Base-by-base conservation (phyloP, 2,797 vertebrate genomes). In the Lophius americanus region DNA sequence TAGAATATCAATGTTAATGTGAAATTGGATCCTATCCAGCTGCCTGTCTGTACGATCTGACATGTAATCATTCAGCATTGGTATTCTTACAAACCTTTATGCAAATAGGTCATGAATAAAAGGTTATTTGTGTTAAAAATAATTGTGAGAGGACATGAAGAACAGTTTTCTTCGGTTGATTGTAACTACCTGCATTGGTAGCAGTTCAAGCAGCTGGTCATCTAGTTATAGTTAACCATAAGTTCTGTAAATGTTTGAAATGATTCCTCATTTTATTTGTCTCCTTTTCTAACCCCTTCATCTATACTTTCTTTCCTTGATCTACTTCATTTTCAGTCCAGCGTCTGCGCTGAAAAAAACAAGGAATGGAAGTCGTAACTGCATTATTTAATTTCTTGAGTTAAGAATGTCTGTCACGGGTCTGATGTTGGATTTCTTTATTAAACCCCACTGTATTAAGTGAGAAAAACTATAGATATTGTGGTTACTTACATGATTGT, bases 1-100 rank as follows among this genome's bases (percentile, higher is more conserved):
- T 51, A 70, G 78, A 89, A 78, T 60, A 83, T 71, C 70, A 85
- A 69, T 61, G 69, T 73, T 70, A 69, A 70, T 71, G 23, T 71
- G 51, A 79, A 68, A 71, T 63, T 51, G 9, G 60, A 78, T 88
- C 76, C 81, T 85, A 89, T 85, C 78, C 85, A 72, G 72, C 48
- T 75, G 57, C 71, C 65, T 65, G 80, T 23, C 80, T 37, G 2
- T 64, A 63, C 44, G 82, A 69, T 85, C 64, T 84, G 76, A 85
- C 58, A 60, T 4, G 63, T 74, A 53, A 47, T 69, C 37, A 42
- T 67, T 73, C 65, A 67, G 68, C 68, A 53, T 71, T 84, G 79
- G 60, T 73, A 56, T 86, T 85, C 68, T 79, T 57, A 66, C 12
- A 56, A 57, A 73, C 70, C 68, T 69, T 63, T 65, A 44, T 65